These are phyloP conservation scores for Amphiura filiformis DNA, from an alignment of 35 echinoderm and acorn worm genomes.

Conservation along the genomic window DNA sequence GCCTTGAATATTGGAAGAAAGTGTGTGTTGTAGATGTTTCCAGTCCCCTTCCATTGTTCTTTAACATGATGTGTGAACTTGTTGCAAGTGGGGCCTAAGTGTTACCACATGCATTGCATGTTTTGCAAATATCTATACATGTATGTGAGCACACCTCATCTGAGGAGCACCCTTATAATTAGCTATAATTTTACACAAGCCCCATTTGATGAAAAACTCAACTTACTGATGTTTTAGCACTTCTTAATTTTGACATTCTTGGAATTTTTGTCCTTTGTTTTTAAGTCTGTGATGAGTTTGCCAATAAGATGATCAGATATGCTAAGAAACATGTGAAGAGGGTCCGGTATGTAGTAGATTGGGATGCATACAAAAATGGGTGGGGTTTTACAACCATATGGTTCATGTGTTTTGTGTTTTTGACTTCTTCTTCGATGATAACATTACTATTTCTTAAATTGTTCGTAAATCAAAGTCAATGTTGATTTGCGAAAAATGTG, in stretches of 20 bases:
- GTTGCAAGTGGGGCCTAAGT: no score
- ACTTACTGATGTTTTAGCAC: conserved; percentile 24
- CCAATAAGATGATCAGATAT: conserved; percentile 50
- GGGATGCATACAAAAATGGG: conserved; percentile 51
- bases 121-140: no score
- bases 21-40: no score
- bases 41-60: no score
- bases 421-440: conserved; percentile 15
- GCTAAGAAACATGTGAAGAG: conserved; percentile 41
- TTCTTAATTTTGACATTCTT: conserved; percentile 35
- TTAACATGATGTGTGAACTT: no score
- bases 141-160: no score
- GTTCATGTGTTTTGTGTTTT: conserved; percentile 7
- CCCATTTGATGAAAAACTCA: conserved; percentile 39
- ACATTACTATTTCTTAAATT: conserved; percentile 32
- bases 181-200: no score
- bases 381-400: conserved; percentile 36
- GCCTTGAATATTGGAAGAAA: no score
- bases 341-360: conserved; percentile 32
- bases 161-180: no score
- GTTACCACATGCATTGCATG: no score
- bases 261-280: conserved; percentile 23
- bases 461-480: conserved; percentile 11
- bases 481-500: not conserved
- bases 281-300: conserved; percentile 18